phyloP scores from a whole-genome alignment of 2,888 invertebrate genomes.

The Lucinisca nassula region DNA sequence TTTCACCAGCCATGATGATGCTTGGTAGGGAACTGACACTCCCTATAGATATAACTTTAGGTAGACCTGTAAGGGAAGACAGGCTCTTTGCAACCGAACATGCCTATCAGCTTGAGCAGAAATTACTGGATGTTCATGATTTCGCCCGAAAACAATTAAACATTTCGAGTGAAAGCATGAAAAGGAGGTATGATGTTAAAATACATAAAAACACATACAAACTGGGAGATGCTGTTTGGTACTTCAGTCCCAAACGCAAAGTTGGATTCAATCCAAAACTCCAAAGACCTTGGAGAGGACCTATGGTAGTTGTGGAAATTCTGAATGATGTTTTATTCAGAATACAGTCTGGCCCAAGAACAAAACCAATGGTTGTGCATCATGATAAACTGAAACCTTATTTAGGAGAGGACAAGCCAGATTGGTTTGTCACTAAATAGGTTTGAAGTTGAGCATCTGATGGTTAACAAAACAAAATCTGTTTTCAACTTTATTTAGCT shows the following conservation, averaged over 20 bases:
- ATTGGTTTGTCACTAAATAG: background rate
- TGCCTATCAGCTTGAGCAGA: background rate
- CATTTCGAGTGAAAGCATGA: constrained; percentile 24
- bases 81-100: background rate
- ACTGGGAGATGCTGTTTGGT: constrained; percentile 14
- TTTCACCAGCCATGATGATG: constrained; percentile 8
- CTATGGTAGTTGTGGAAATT: constrained; percentile 28
- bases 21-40: constrained; percentile 2
- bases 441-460: too few relatives aligned
- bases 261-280: constrained; percentile 35
- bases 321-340: constrained; percentile 35
- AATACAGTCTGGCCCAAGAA: background rate
- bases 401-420: background rate
- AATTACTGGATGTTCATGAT: constrained; percentile 22
- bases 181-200: constrained; percentile 18
- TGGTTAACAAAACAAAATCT: too few relatives aligned
- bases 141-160: constrained; percentile 36
- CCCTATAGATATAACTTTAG: background rate
- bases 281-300: too few relatives aligned
- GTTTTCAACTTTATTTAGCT: too few relatives aligned
- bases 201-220: background rate
- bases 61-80: background rate
- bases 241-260: constrained; percentile 12
- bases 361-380: background rate
- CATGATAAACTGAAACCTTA: constrained; percentile 32